Percentiles rank a stretch among this genome's conserved stretches.
Conservation (phyloP, 2,888 invertebrate species). For the Drosophila emarginata region DNA sequence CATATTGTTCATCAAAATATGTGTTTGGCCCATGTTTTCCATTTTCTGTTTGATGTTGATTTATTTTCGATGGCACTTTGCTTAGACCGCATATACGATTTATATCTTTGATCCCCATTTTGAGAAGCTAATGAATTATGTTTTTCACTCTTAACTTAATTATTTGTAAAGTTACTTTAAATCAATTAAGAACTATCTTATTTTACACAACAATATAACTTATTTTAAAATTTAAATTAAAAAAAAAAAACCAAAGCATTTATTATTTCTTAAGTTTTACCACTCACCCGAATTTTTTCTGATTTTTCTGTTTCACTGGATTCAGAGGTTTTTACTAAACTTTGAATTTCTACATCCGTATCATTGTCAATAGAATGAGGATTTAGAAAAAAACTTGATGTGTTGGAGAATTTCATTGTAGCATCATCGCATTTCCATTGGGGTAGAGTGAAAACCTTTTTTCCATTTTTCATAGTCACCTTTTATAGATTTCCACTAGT, state of each 20-base stretch:
- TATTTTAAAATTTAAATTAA: too few species aligned
- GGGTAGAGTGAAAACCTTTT: conserved; percentile 21
- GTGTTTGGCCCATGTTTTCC: not conserved
- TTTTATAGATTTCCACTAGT: conserved; percentile 6
- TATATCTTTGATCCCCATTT: conserved; percentile 11
- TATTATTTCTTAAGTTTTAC: conserved; percentile 10
- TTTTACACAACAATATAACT: too few species aligned
- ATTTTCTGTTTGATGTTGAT: not conserved
- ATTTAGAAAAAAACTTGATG: not conserved
- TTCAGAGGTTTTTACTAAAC: not conserved
- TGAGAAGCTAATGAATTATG: too few species aligned
- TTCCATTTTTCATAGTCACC: conserved; percentile 40
- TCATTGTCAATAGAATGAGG: not conserved
- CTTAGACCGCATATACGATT: conserved; percentile 5
- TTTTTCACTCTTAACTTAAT: too few species aligned
- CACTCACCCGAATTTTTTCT: not conserved
- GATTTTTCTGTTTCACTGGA: not conserved
- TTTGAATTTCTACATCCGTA: not conserved
- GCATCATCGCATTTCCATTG: not conserved
- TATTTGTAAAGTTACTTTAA: too few species aligned
- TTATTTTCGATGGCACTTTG: not conserved
- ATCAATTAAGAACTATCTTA: too few species aligned
- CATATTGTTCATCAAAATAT: conserved; percentile 7
- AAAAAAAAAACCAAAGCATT: too few species aligned
- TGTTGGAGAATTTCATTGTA: not conserved